phyloP scores from a whole-genome alignment of 1,140 invertebrate genomes.

The Heliconius nattereri region DNA sequence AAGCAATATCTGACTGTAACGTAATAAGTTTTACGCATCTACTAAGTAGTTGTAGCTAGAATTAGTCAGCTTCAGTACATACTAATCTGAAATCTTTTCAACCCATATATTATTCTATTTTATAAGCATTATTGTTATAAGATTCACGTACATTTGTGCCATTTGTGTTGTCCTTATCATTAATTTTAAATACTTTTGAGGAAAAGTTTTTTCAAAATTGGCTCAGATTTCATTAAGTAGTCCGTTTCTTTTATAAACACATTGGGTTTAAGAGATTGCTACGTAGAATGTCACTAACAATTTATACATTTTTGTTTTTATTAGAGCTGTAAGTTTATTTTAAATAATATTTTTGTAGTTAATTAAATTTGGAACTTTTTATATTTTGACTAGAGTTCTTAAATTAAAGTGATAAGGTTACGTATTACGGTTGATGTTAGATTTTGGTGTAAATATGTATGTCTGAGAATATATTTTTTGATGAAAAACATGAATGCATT shows the following conservation, averaged over 20 bases:
- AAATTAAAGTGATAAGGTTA: too few species aligned
- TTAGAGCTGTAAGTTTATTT: background rate
- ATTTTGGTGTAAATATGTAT: too few species aligned
- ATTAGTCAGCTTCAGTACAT: background rate
- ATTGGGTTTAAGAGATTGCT: conserved; percentile 6
- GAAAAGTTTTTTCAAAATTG: background rate
- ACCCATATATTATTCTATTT: background rate
- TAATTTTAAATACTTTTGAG: background rate
- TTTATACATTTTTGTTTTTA: background rate
- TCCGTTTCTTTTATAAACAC: background rate
- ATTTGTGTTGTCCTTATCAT: background rate
- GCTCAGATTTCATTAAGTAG: background rate
- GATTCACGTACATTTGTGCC: background rate
- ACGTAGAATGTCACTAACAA: background rate
- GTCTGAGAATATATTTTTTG: too few species aligned
- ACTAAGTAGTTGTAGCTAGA: background rate
- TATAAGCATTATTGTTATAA: background rate
- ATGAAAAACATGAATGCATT: too few species aligned
- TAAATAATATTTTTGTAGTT: background rate
- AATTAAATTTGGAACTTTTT: background rate
- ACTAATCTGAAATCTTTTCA: conserved; percentile 6
- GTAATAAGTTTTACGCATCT: background rate
- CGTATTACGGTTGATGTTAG: too few species aligned
- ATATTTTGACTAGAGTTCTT: background rate
- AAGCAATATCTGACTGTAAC: background rate